A percentile compares a stretch with the other conserved stretches of the same genome.
These are phyloP conservation scores for Taeniopygia guttata DNA, from an alignment of 2,797 vertebrate genomes.

Conservation along the genomic window DNA sequence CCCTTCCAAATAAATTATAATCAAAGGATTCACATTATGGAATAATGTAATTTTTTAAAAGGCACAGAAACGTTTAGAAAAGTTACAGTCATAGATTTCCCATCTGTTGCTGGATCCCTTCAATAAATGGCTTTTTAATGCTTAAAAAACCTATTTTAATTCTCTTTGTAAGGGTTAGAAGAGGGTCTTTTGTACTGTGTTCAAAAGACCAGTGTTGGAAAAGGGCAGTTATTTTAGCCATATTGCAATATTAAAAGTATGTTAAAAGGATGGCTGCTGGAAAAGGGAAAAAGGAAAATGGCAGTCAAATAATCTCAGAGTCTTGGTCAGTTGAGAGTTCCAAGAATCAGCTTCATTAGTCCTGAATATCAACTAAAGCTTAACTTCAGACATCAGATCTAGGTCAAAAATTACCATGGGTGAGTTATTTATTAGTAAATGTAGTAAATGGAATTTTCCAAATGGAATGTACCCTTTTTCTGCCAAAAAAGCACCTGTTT, in stretches of 20 bases:
- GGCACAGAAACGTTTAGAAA: background rate
- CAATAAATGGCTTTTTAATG: background rate
- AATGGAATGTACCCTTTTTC: background rate
- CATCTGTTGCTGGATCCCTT: background rate
- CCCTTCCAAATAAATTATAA: background rate
- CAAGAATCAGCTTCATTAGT: background rate
- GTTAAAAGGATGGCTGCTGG: background rate
- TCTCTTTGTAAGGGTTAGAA: background rate
- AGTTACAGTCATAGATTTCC: background rate
- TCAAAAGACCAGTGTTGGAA: background rate
- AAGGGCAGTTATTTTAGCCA: conserved; percentile 8
- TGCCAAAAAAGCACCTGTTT: background rate
- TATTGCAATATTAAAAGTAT: background rate
- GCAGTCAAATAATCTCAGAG: background rate
- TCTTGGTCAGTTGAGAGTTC: background rate
- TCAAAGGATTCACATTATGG: background rate
- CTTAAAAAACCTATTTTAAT: background rate
- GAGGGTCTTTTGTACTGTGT: background rate
- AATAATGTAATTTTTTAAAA: background rate
- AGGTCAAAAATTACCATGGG: background rate
- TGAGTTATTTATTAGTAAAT: background rate
- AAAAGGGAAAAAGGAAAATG: background rate
- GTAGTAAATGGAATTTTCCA: background rate
- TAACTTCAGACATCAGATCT: background rate
- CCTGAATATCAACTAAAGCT: background rate